These are phyloP conservation scores for Epinephelus coioides DNA, from an alignment of 2,797 vertebrate genomes.

Conservation along the genomic window DNA sequence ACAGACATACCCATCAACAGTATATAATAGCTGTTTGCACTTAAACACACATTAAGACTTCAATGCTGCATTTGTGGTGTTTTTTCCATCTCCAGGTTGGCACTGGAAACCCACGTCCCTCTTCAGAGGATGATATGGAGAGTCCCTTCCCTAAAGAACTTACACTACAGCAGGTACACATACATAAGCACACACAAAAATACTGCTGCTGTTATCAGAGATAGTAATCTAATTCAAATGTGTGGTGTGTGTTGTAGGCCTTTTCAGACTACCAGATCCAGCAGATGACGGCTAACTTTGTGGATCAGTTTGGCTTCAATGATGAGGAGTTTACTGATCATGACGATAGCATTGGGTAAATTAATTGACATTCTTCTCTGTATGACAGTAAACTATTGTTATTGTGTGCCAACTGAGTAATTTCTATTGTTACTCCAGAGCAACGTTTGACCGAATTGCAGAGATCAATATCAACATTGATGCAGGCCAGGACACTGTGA, in stretches of 20 bases:
- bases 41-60: conserved; percentile 2
- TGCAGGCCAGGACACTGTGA: conserved; percentile 91
- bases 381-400: conserved; percentile 10
- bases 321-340: conserved; percentile 98
- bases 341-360: conserved; percentile 95
- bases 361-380: background rate
- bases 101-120: conserved; percentile 94
- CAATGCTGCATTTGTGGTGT: background rate
- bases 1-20: conserved; percentile 5
- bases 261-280: conserved; percentile 99
- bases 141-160: conserved; percentile 94
- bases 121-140: conserved; percentile 97
- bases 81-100: conserved; percentile 87
- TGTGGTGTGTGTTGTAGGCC: conserved; percentile 82
- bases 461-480: conserved; percentile 94
- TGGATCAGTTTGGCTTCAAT: conserved; percentile 99
- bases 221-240: conserved; percentile 8
- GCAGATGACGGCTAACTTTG: conserved; percentile 98
- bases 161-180: conserved; percentile 95
- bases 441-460: conserved; percentile 94
- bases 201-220: background rate
- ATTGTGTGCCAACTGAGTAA: background rate
- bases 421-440: conserved; percentile 79
- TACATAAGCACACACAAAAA: background rate
- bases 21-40: background rate